Base-by-base conservation (phyloP, 2,888 invertebrate genomes). In the Labia minor region DNA sequence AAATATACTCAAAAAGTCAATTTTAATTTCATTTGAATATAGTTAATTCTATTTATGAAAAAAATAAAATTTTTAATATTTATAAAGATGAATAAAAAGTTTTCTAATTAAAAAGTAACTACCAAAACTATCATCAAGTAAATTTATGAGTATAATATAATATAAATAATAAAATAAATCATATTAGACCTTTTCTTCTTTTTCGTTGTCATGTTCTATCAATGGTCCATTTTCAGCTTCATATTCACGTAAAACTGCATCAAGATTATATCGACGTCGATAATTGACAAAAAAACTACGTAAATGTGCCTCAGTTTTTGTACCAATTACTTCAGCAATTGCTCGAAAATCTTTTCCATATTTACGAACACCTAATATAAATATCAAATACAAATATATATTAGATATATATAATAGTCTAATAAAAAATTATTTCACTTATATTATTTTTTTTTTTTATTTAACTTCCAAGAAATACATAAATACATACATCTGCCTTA, bases 281-380 rank as follows among this genome's bases (percentile, higher is more conserved):
- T 96, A 92, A 76, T 92, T 94, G 8, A 91, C 85, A 79, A 92
- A 97, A 80, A 96, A 97, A 64, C 89, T 88, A 71, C 94, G 87
- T 63, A 97, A 84, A 76, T 96, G 95, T 65, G 89, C 87, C 78
- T 95, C 96, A 0, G 92, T 94, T 81, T 97, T 97, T 65, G 94
- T 97, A 70, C 95, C 95, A 71, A 97, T 85, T 11, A 94, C 89
- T 77, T 96, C 95, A 16, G 97, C 94, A 72, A 97, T 96, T 26
- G 94, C 92, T 80, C 92, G 86, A 78, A 92, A 94, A 78, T 95
- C 90, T 81, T 90, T 89, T 61, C 84, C 84, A 75, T 82, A 84
- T 71, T 81, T 81, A 21, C 83, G 75, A 21, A 85, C 79, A 68
- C 87, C 87, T 87, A 74, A 21, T 72, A 70, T n/a, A n/a, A n/a